phyloP scores from a whole-genome alignment of 2,888 invertebrate species.

The Torymus auratus region DNA sequence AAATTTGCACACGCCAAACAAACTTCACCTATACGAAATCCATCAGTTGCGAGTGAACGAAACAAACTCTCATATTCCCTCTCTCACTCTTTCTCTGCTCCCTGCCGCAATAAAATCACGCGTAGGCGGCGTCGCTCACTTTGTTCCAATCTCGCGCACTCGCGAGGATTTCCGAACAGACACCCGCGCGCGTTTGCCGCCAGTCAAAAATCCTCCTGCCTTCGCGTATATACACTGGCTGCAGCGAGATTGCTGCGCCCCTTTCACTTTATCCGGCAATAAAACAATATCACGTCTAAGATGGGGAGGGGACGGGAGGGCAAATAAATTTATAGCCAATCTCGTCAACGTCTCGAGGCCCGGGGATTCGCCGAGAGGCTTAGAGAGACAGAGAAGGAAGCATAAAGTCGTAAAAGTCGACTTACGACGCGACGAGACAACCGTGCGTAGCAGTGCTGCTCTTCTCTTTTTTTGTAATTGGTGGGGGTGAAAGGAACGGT shows the following conservation, averaged over 20 bases:
- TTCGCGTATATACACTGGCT: background rate
- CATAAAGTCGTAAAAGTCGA: slow-evolving; percentile 74
- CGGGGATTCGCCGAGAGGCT: slow-evolving; percentile 4
- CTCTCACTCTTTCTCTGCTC: too few species aligned
- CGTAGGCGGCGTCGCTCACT: background rate
- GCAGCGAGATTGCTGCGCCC: slow-evolving; percentile 22
- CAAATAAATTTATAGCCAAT: slow-evolving; percentile 74
- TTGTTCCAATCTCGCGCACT: slow-evolving; percentile 7
- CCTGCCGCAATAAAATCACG: too few species aligned
- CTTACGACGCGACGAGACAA: slow-evolving; percentile 67
- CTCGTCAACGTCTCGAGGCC: slow-evolving; percentile 66
- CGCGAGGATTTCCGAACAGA: background rate
- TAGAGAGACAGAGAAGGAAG: slow-evolving; percentile 22
- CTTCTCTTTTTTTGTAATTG: slow-evolving; percentile 61
- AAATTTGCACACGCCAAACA: too few species aligned
- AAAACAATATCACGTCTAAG: slow-evolving; percentile 72
- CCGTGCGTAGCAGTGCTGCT: slow-evolving; percentile 24
- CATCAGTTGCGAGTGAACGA: too few species aligned
- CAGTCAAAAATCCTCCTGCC: slow-evolving; percentile 33
- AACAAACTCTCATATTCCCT: too few species aligned
- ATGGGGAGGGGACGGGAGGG: slow-evolving; percentile 51
- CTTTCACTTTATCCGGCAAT: slow-evolving; percentile 67
- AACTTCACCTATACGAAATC: too few species aligned
- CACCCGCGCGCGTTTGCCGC: background rate
- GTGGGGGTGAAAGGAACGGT: background rate